Evolutionary conservation across 1,140 invertebrate genomes (phyloP), one percentile per base, ranked within the genome.

Genomic region (Rhizoglyphus robini): DNA sequence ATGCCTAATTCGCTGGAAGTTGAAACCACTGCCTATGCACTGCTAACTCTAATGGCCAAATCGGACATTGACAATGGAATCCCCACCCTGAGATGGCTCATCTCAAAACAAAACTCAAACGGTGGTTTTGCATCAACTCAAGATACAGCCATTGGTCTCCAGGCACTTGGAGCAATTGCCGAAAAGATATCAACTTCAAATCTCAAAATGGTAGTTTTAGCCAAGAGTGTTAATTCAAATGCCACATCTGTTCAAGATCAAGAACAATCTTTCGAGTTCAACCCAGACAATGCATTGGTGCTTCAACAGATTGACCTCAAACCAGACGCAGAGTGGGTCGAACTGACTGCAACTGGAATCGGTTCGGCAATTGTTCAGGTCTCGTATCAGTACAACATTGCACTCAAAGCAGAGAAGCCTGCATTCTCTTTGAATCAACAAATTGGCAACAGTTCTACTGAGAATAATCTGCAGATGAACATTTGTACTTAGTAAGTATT

Each of bases 351-450:
- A 0, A 81, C 81, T 34, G 93, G 94, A 8, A 81, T 78, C 34
- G 93, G 93, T 36, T 82, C 93, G 72, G 88, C 84, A 0, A 74
- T 95, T 48, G 80, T 91, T 36, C 88, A 91, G 74, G 72, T 96
- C 0, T 84, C 84, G 2, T 90, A 87, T 70, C 80, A 80, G 51
- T 92, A 91, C 72, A 88, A 90, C 74, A 81, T 90, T 34, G 90
- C 91, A 74, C 88, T 92, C 4, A 90, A 90, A 23, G 88, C 86
- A 13, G 84, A 89, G 20, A 89, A 86, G 82, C 90, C 91, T 1
- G 78, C 90, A 23, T 96, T 93, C 75, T 86, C 83, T 4, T 78
- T 95, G 3, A 90, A 93, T 77, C 90, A 89, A 15, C 84, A 91
- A 68, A 83, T 93, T 2, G 87, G 91, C 74, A 85, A 84, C 69